Percentiles rank a stretch among this genome's conserved stretches.
phyloP scores from a whole-genome alignment of 2,113 vertebrate genomes.

The Marmota flaviventris region DNA sequence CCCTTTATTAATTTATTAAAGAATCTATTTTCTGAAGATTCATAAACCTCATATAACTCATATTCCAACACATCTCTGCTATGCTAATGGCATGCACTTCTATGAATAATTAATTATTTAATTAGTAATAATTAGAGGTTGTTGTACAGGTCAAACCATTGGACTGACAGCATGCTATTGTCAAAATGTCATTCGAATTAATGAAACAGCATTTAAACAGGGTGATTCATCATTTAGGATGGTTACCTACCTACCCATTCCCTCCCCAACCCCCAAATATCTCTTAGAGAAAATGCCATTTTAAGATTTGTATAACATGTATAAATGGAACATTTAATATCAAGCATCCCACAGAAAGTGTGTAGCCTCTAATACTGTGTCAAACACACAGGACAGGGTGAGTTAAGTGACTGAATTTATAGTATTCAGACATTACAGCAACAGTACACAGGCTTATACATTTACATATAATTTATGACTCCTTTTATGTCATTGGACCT shows the following conservation, averaged over 20 bases:
- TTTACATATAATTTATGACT: constrained; percentile 12
- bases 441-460: not conserved
- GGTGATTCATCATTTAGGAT: constrained; percentile 68
- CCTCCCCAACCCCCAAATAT: constrained; percentile 29
- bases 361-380: constrained; percentile 45
- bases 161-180: constrained; percentile 88
- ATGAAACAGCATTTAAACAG: constrained; percentile 75
- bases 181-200: constrained; percentile 90
- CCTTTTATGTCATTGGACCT: not conserved
- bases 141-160: constrained; percentile 91
- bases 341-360: constrained; percentile 48
- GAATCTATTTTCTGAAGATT: constrained; percentile 95
- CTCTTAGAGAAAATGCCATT: constrained; percentile 49
- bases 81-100: constrained; percentile 90
- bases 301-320: constrained; percentile 53
- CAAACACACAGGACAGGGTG: not conserved
- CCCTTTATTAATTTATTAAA: constrained; percentile 96
- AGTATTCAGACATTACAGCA: not conserved
- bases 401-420: not conserved
- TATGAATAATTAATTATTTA: constrained; percentile 96
- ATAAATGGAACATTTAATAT: constrained; percentile 77
- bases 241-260: not conserved
- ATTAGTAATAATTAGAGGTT: constrained; percentile 94
- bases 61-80: constrained; percentile 91
- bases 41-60: constrained; percentile 92